These are phyloP conservation scores for Beroe forskalii DNA, from an alignment of 37 sponge, comb jelly and placozoan species.

Conservation along the genomic window DNA sequence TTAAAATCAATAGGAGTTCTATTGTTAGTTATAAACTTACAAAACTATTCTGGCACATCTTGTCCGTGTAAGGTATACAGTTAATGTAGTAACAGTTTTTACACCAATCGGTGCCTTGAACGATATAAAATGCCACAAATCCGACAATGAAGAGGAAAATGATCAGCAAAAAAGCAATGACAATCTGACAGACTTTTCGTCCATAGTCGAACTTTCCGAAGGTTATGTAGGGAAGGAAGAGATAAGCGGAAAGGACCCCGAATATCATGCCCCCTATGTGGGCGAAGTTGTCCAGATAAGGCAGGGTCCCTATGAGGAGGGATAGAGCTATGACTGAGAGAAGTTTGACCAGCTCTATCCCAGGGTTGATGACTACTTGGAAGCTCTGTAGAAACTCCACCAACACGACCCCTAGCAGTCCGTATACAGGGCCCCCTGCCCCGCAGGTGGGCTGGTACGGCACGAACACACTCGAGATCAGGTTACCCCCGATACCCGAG, in stretches of 20 bases:
- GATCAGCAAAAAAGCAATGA: slow-evolving; percentile 77
- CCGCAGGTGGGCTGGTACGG: slow-evolving; percentile 88
- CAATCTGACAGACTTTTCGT: slow-evolving; percentile 77
- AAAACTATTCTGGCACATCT: slow-evolving; percentile 74
- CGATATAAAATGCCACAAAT: slow-evolving; percentile 84
- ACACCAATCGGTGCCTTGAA: slow-evolving; percentile 81
- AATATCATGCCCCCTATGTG: slow-evolving; percentile 87
- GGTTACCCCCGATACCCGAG: slow-evolving; percentile 88
- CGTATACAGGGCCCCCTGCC: slow-evolving; percentile 80
- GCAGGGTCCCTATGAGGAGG: slow-evolving; percentile 81
- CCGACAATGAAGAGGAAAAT: slow-evolving; percentile 73
- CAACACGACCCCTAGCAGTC: slow-evolving; percentile 82
- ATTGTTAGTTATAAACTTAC: neutral
- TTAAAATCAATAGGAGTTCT: too few relatives aligned
- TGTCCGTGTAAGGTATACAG: slow-evolving; percentile 82
- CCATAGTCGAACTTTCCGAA: slow-evolving; percentile 82
- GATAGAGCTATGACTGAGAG: slow-evolving; percentile 70
- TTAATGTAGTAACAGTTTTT: slow-evolving; percentile 81
- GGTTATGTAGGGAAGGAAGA: slow-evolving; percentile 96
- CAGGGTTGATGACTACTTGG: slow-evolving; percentile 81
- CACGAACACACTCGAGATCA: slow-evolving; percentile 84
- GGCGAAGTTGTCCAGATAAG: slow-evolving; percentile 86
- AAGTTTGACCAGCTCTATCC: slow-evolving; percentile 81
- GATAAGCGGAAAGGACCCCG: slow-evolving; percentile 82
- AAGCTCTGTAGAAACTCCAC: slow-evolving; percentile 92